Conservation (phyloP, 2,888 invertebrate species). For the Himalopsyche kuldschensis region DNA sequence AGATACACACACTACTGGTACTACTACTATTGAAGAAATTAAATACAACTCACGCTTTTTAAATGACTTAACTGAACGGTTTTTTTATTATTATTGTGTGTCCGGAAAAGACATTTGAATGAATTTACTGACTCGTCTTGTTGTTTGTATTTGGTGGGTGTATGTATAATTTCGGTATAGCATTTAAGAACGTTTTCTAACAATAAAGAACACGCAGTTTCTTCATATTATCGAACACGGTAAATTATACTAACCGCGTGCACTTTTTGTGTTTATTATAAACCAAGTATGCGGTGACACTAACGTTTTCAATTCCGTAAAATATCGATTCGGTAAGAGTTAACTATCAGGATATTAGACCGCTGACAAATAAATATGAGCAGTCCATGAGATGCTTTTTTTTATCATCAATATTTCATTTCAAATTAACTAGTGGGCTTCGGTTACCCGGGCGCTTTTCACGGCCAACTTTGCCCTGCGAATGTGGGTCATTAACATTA, state of each 20-base stretch:
- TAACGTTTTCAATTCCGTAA: background rate
- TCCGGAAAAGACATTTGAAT: too few species aligned
- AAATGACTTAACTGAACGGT: too few species aligned
- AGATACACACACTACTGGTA: too few species aligned
- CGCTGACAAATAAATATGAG: background rate
- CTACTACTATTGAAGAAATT: too few species aligned
- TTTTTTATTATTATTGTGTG: too few species aligned
- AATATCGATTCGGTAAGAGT: background rate
- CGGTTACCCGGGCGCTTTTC: constrained; percentile 4
- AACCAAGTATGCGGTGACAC: background rate
- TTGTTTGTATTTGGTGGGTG: too few species aligned
- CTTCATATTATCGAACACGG: background rate
- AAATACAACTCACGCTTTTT: too few species aligned
- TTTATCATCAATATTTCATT: background rate
- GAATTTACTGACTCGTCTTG: too few species aligned
- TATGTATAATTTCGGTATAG: too few species aligned
- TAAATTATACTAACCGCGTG: background rate
- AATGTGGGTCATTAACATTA: constrained; percentile 12
- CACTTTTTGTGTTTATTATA: background rate
- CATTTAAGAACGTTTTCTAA: background rate
- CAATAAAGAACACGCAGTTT: background rate
- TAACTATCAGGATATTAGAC: background rate
- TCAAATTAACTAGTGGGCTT: background rate
- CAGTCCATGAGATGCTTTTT: background rate
- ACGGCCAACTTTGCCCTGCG: background rate